phyloP scores from a whole-genome alignment of 2,888 invertebrate genomes.

The Ptychoptera albimana region DNA sequence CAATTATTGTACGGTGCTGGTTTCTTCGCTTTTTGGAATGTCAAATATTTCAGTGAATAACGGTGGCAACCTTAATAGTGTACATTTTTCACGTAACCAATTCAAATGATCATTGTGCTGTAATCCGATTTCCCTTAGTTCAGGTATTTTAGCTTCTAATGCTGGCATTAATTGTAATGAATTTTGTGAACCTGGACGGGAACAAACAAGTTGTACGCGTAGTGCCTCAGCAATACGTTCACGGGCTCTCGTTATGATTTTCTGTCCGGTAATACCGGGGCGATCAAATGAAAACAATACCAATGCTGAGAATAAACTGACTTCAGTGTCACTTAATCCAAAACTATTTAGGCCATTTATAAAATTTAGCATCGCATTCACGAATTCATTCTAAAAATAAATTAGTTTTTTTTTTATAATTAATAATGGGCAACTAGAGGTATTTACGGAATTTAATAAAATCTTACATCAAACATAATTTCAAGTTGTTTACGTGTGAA shows the following conservation, averaged over 20 bases:
- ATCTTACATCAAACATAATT: conserved; percentile 71
- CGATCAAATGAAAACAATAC: conserved; percentile 72
- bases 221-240: conserved; percentile 78
- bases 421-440: background rate
- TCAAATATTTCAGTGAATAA: conserved; percentile 95
- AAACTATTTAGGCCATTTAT: conserved; percentile 57
- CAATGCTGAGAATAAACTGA: conserved; percentile 75
- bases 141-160: conserved; percentile 47
- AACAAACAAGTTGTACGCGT: conserved; percentile 49
- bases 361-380: conserved; percentile 66
- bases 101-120: conserved; percentile 71
- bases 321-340: conserved; percentile 73
- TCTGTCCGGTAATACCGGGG: conserved; percentile 61
- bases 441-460: background rate
- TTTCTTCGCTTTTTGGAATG: conserved; percentile 74
- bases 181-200: conserved; percentile 25
- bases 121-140: conserved; percentile 62
- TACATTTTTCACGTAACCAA: conserved; percentile 87
- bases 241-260: conserved; percentile 60
- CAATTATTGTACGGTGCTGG: conserved; percentile 19
- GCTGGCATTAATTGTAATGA: conserved; percentile 32
- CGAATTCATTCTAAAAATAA: conserved; percentile 60
- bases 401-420: conserved; percentile 1
- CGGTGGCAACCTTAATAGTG: conserved; percentile 69
- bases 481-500: conserved; percentile 72